phyloP scores from a whole-genome alignment of 2,113 vertebrate species.

The Paramisgurnus dabryanus region DNA sequence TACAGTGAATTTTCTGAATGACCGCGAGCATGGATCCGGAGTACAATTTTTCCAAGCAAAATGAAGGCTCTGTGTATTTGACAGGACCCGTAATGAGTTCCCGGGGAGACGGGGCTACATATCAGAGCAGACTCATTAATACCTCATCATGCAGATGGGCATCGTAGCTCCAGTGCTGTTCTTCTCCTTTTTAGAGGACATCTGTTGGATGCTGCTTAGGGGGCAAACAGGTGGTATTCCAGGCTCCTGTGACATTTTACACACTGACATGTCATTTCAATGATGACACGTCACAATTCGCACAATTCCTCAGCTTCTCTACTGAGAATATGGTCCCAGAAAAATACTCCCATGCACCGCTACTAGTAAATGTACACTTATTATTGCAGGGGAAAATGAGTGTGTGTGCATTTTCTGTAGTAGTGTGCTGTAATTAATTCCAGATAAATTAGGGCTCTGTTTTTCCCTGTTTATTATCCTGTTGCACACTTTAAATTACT shows the following conservation, averaged over 20 bases:
- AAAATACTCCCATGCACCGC: constrained; percentile 45
- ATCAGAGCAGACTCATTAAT: constrained; percentile 45
- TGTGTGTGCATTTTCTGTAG: not conserved
- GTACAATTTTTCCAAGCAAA: constrained; percentile 29
- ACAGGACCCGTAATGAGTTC: constrained; percentile 48
- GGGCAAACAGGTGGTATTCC: constrained; percentile 53
- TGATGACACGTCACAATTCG: constrained; percentile 58
- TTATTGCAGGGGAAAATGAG: constrained; percentile 36
- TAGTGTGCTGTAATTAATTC: not conserved
- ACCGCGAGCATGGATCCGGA: constrained; percentile 26
- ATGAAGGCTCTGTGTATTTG: constrained; percentile 42
- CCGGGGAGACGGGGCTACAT: constrained; percentile 17
- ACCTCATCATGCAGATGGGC: constrained; percentile 44
- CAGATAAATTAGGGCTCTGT: not conserved
- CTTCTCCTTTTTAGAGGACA: constrained; percentile 35
- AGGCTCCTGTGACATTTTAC: constrained; percentile 44
- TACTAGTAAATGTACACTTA: constrained; percentile 20
- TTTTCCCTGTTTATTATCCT: too few species aligned
- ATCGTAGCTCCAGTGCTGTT: constrained; percentile 34
- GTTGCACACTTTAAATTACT: too few species aligned
- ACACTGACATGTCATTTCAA: constrained; percentile 53
- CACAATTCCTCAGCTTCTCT: constrained; percentile 53
- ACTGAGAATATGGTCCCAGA: constrained; percentile 45
- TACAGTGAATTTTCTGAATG: constrained; percentile 3
- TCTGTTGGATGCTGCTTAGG: constrained; percentile 53